Evolutionary conservation across 2,113 vertebrate species (phyloP).

Genomic region (Centropus bengalensis): DNA sequence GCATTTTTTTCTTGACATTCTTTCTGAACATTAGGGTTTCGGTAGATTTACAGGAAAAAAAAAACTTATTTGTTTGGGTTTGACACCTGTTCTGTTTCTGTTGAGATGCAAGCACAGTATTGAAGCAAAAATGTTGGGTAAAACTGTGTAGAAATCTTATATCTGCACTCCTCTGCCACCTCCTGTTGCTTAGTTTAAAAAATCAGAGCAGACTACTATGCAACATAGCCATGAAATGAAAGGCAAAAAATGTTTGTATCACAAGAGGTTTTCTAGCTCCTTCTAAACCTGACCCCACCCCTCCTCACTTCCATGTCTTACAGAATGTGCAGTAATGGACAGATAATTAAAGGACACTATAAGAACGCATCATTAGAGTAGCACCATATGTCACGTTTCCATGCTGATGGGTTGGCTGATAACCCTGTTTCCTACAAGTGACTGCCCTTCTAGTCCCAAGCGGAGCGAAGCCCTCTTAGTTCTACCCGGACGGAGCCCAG

Average conservation of each 20-base stretch:
- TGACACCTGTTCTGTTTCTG: not conserved
- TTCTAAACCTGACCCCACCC: not conserved
- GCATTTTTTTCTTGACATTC: not conserved
- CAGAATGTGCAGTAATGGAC: not conserved
- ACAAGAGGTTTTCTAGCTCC: not conserved
- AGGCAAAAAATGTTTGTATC: not conserved
- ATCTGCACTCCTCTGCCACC: not conserved
- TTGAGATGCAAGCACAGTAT: not conserved
- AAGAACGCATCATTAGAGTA: not conserved
- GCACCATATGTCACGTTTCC: rapidly evolving
- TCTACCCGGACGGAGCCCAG: not conserved
- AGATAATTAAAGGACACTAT: not conserved
- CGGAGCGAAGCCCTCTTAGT: not conserved
- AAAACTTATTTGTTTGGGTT: not conserved
- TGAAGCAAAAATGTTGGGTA: not conserved
- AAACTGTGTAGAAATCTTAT: not conserved
- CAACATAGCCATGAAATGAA: not conserved
- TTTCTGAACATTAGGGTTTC: not conserved
- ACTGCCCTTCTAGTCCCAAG: not conserved
- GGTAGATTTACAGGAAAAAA: not conserved
- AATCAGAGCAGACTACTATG: not conserved
- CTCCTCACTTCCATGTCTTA: not conserved
- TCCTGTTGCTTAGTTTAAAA: not conserved
- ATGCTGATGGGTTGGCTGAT: rapidly evolving
- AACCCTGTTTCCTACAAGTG: not conserved